Evolutionary conservation across 2,113 vertebrate species (phyloP).

Genomic region (Chelonoidis abingdonii): DNA sequence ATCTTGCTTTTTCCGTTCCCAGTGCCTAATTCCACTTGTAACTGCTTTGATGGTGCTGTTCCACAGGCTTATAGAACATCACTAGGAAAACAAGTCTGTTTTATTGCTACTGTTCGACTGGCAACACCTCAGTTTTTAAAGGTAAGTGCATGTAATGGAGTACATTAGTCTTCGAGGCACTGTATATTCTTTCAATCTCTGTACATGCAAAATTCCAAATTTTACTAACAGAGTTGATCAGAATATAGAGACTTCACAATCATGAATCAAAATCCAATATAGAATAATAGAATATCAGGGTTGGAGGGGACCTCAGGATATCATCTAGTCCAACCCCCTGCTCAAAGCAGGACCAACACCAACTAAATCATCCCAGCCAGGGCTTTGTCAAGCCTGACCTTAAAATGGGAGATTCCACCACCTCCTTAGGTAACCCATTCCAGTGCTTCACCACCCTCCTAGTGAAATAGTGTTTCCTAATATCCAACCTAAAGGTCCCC

Average conservation of each 20-base stretch:
- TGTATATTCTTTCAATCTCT: accelerated
- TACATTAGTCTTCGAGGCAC: background rate
- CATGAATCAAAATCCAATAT: conserved; percentile 43
- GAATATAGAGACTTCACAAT: conserved; percentile 42
- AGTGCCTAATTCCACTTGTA: conserved; percentile 83
- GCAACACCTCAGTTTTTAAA: conserved; percentile 87
- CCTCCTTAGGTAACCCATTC: no score
- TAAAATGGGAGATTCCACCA: no score
- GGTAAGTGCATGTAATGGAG: conserved; percentile 56
- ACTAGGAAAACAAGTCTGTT: conserved; percentile 80
- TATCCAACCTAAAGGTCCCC: no score
- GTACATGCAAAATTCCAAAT: conserved; percentile 5
- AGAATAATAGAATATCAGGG: no score
- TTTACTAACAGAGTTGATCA: conserved; percentile 65
- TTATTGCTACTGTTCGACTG: conserved; percentile 85
- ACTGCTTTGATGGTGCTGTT: conserved; percentile 81
- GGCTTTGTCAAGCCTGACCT: no score
- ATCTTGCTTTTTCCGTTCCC: conserved; percentile 12
- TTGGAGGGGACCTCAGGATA: no score
- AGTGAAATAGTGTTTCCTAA: no score
- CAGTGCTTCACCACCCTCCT: no score
- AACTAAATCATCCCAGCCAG: no score
- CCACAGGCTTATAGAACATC: conserved; percentile 78
- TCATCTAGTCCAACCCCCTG: no score
- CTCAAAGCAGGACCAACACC: no score